Conservation (phyloP, 2,113 vertebrate species). For the Tonatia bakeri region DNA sequence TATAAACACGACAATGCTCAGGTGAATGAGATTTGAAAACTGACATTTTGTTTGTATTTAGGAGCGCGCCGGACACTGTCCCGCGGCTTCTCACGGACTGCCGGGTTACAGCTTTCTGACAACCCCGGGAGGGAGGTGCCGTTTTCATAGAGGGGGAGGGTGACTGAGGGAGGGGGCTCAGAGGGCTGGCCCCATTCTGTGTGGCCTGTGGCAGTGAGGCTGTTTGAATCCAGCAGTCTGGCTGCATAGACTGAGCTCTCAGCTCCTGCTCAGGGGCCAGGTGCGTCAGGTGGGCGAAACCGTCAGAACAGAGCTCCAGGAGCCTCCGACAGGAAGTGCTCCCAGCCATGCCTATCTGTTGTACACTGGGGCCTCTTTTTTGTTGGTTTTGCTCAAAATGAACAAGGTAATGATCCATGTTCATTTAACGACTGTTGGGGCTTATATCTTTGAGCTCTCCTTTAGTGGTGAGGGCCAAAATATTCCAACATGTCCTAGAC, state of each 20-base stretch:
- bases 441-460: background rate
- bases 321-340: background rate
- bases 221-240: background rate
- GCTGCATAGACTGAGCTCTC: background rate
- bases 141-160: background rate
- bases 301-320: fast-evolving
- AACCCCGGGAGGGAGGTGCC: background rate
- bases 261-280: fast-evolving
- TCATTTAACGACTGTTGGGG: background rate
- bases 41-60: background rate
- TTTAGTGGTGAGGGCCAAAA: background rate
- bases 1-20: background rate
- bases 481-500: background rate
- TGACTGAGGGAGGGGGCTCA: background rate
- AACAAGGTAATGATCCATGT: background rate
- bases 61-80: background rate
- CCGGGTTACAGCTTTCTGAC: background rate
- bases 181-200: background rate
- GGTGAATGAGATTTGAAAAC: background rate
- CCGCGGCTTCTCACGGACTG: background rate
- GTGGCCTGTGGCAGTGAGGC: background rate
- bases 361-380: background rate
- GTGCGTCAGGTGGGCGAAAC: fast-evolving
- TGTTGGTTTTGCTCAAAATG: background rate
- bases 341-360: background rate